Base-by-base conservation (phyloP, 2,113 vertebrate species). In the Macquaria australasica region DNA sequence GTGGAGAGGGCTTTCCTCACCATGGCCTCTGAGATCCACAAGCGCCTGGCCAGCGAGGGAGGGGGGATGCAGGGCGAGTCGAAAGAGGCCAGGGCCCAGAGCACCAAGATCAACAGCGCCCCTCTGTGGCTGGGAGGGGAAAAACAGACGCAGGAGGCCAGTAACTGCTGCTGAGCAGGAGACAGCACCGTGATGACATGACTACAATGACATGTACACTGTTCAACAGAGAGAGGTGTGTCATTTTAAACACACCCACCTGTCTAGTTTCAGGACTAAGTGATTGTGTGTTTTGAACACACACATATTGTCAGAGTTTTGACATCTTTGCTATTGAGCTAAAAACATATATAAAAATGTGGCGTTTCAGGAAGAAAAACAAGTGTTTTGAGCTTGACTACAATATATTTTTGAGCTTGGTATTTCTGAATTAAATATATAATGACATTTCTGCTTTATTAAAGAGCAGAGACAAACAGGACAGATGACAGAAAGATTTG, bases 1-100 rank as follows among this genome's bases (percentile, higher is more conserved):
- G 98, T 99, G 96, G 98, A 99, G 96, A 96, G 96, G 94, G 97
- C 98, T 87, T 99, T 99, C 96, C 97, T 99, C 94, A 98, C 97
- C 72, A 98, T 99, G 98, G 98, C 98, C 90, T 97, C 97, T 1
- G 98, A 98, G 96, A 99, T 99, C 94, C 98, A 99, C 96, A 97
- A 97, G 90, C 96, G 97, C 77, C 96, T 99, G 94, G 97, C 97
- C 84, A 93, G 93, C 64, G 18, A 97, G 87, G 83, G 93, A 74
- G 79, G 76, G 66, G 78, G 81, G 31, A 89, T 97, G 90, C 79
- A 92, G 81, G 92, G 93, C 0, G 95, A 96, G 51, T 34, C 81
- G 0, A 43, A 71, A 7, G 93, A 95, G 67, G 88, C 95, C 79
- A 43, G 50, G 48, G 59, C 73, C 41, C 82, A 80, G 83, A 93